These are phyloP conservation scores for Sigmodon hispidus DNA, from an alignment of 2,113 vertebrate species.

Conservation along the genomic window DNA sequence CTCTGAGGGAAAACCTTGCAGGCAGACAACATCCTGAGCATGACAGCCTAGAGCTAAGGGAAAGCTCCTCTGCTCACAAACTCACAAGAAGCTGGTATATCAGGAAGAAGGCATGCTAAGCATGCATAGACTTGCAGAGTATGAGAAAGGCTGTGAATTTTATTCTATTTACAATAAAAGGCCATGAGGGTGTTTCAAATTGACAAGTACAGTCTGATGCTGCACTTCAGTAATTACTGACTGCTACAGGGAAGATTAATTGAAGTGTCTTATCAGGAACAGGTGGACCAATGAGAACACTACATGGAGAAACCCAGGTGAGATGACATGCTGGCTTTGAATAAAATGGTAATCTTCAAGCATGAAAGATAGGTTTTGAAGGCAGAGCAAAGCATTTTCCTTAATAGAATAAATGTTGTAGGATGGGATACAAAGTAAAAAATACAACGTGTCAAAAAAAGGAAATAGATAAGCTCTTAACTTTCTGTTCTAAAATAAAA, in stretches of 20 bases:
- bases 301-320: constrained; percentile 24
- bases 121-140: neutral
- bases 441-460: neutral
- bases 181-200: neutral
- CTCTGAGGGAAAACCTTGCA: neutral
- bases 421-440: neutral
- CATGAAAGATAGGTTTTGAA: neutral
- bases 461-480: neutral
- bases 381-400: neutral
- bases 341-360: neutral
- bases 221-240: neutral
- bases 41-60: neutral
- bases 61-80: neutral
- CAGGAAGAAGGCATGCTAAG: neutral
- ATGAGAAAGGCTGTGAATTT: neutral
- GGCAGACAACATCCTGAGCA: neutral
- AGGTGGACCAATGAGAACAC: neutral
- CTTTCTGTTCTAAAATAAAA: neutral
- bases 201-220: neutral
- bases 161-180: neutral
- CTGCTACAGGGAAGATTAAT: neutral
- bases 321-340: neutral
- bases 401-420: neutral
- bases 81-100: neutral
- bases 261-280: neutral